A percentile compares a stretch with the other conserved stretches of the same genome.
Evolutionary conservation across 92 coral and sea anemone genomes (phyloP).

Genomic region (Phenganax stokvisi): DNA sequence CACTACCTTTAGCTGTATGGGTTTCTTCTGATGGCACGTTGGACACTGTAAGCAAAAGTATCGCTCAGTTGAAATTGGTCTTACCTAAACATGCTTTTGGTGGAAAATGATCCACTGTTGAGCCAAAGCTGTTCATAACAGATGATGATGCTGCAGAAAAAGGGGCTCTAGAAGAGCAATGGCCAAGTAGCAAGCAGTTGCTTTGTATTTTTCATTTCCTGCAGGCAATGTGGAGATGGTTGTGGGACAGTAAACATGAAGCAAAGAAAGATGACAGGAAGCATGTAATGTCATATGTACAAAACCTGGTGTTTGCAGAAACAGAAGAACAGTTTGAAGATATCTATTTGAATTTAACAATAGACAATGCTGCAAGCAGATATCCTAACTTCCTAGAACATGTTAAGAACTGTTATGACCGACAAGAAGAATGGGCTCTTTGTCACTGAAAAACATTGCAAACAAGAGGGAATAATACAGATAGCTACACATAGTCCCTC

Average conservation of each 20-base stretch:
- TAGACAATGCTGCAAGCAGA: constrained; percentile 18
- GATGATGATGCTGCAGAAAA: constrained; percentile 47
- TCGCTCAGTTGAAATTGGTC: constrained; percentile 17
- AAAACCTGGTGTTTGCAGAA: constrained; percentile 50
- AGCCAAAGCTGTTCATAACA: constrained; percentile 46
- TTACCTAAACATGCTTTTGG: constrained; percentile 59
- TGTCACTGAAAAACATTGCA: constrained; percentile 28
- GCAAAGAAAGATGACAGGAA: constrained; percentile 45
- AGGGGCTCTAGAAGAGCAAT: constrained; percentile 30
- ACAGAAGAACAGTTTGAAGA: constrained; percentile 31
- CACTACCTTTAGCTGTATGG: constrained; percentile 49
- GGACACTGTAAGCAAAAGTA: constrained; percentile 10
- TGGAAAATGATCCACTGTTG: constrained; percentile 34
- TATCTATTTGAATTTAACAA: neutral
- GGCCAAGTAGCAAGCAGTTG: constrained; percentile 45
- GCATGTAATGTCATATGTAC: constrained; percentile 42
- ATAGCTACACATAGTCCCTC: constrained; percentile 57
- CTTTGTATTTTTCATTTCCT: constrained; percentile 53
- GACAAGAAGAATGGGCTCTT: constrained; percentile 37
- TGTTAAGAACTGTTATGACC: neutral
- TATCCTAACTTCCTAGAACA: constrained; percentile 24
- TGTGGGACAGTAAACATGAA: constrained; percentile 47
- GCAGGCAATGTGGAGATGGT: constrained; percentile 60
- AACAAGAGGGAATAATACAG: constrained; percentile 65
- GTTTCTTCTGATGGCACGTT: constrained; percentile 51